phyloP scores from a whole-genome alignment of 92 coral and sea anemone genomes.

The Siderastrea radians region DNA sequence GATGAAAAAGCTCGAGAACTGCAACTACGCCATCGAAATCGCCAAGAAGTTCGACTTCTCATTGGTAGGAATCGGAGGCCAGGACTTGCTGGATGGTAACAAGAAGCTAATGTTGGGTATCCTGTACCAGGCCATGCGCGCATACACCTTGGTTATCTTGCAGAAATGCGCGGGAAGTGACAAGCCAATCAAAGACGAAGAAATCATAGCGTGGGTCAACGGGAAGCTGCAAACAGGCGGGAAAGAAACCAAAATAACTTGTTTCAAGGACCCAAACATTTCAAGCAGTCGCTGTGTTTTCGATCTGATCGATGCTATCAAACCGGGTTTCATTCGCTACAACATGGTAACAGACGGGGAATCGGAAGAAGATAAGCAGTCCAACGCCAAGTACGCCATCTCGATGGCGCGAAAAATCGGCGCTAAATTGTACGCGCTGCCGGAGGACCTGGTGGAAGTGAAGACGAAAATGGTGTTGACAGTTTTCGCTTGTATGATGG shows the following conservation, averaged over 20 bases:
- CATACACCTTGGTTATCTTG: conserved; percentile 89
- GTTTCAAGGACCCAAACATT: conserved; percentile 89
- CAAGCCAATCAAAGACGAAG: conserved; percentile 84
- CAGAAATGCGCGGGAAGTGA: conserved; percentile 92
- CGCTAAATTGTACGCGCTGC: conserved; percentile 92
- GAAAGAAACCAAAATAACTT: conserved; percentile 70
- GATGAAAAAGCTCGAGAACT: conserved; percentile 97
- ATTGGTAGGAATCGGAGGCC: conserved; percentile 95
- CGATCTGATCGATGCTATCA: conserved; percentile 93
- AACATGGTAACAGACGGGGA: conserved; percentile 66
- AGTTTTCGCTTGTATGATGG: conserved; percentile 98
- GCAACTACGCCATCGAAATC: conserved; percentile 85
- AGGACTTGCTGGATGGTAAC: conserved; percentile 85
- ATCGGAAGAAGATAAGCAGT: conserved; percentile 74
- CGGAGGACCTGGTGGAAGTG: conserved; percentile 97
- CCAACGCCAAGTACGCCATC: conserved; percentile 97
- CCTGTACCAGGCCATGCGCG: conserved; percentile 97
- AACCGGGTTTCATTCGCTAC: conserved; percentile 85
- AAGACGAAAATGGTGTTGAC: conserved; percentile 98
- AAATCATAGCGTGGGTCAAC: conserved; percentile 91
- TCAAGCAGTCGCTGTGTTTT: conserved; percentile 77
- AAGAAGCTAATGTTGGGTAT: conserved; percentile 86
- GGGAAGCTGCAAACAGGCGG: conserved; percentile 75
- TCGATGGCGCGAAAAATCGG: conserved; percentile 98
- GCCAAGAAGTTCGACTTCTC: conserved; percentile 93